phyloP scores from a whole-genome alignment of 2,888 invertebrate genomes.

The Eubasilissa splendida region DNA sequence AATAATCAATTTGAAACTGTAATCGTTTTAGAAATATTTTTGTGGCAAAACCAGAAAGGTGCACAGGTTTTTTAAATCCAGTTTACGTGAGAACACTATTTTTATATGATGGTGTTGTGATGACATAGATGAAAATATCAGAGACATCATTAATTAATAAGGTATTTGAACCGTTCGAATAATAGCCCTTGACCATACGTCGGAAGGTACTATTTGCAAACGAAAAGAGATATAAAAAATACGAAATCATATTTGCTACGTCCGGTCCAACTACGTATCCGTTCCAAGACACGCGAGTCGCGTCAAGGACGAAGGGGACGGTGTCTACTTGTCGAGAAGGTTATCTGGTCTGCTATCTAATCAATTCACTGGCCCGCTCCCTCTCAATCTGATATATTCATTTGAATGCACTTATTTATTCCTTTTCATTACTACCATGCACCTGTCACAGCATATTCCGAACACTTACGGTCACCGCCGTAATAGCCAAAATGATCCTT shows the following conservation, averaged over 20 bases:
- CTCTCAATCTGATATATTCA: conserved; percentile 21
- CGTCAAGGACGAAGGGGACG: conserved; percentile 18
- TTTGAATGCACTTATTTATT: conserved; percentile 32
- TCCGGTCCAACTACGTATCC: conserved; percentile 30
- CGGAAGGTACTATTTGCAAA: conserved; percentile 2
- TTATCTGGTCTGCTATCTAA: conserved; percentile 35
- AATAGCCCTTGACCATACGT: conserved; percentile 32
- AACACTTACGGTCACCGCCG: neutral
- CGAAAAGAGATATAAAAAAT: conserved; percentile 22
- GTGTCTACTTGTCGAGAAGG: conserved; percentile 16
- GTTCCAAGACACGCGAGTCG: neutral
- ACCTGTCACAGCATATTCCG: conserved; percentile 2
- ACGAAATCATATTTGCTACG: neutral
- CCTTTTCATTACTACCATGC: conserved; percentile 5
- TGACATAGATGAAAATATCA: too few relatives aligned
- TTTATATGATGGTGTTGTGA: too few relatives aligned
- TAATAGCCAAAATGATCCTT: conserved; percentile 19
- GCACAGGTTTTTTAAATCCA: too few relatives aligned
- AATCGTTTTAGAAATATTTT: too few relatives aligned
- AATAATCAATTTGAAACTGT: too few relatives aligned
- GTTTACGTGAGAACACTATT: too few relatives aligned
- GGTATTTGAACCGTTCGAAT: neutral
- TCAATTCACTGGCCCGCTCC: conserved; percentile 31
- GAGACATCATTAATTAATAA: too few relatives aligned
- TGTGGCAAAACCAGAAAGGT: too few relatives aligned